These are phyloP conservation scores for Philopotamus ludificatus DNA, from an alignment of 1,140 invertebrate genomes.

Conservation along the genomic window DNA sequence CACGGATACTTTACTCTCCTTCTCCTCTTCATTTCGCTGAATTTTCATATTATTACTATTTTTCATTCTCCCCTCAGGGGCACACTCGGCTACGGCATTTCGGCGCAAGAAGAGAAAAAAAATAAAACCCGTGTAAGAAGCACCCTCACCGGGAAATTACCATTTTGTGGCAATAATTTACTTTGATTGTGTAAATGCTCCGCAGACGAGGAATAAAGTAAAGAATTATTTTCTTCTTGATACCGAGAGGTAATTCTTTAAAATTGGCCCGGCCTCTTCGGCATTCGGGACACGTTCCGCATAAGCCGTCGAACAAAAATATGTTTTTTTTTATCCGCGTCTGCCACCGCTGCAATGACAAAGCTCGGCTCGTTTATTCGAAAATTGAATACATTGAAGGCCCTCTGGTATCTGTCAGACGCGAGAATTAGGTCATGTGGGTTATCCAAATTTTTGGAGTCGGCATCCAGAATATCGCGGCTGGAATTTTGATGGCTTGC, in stretches of 20 bases:
- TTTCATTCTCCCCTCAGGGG: constrained; percentile 8
- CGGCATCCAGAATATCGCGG: too few relatives aligned
- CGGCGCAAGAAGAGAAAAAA: too few relatives aligned
- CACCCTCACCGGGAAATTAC: constrained; percentile 12
- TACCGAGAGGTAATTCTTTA: constrained; percentile 17
- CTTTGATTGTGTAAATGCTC: constrained; percentile 27
- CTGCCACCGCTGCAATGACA: not conserved
- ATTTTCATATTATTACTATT: constrained; percentile 24
- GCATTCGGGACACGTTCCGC: constrained; percentile 15
- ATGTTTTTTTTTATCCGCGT: constrained; percentile 4
- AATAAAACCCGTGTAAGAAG: not conserved
- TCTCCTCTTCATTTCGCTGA: constrained; percentile 14
- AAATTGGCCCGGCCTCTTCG: constrained; percentile 3
- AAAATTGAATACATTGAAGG: constrained; percentile 18
- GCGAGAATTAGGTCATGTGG: too few relatives aligned
- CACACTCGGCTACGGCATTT: not conserved
- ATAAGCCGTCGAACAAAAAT: constrained; percentile 16
- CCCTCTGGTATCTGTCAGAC: too few relatives aligned
- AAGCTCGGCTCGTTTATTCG: constrained; percentile 12
- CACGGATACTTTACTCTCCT: constrained; percentile 9
- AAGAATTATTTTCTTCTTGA: constrained; percentile 17
- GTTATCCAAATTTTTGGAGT: too few relatives aligned
- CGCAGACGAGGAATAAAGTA: constrained; percentile 1
- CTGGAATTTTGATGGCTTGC: too few relatives aligned
- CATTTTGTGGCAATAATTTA: constrained; percentile 24